phyloP scores from a whole-genome alignment of 1,140 invertebrate species.

The Trichonephila inaurata region DNA sequence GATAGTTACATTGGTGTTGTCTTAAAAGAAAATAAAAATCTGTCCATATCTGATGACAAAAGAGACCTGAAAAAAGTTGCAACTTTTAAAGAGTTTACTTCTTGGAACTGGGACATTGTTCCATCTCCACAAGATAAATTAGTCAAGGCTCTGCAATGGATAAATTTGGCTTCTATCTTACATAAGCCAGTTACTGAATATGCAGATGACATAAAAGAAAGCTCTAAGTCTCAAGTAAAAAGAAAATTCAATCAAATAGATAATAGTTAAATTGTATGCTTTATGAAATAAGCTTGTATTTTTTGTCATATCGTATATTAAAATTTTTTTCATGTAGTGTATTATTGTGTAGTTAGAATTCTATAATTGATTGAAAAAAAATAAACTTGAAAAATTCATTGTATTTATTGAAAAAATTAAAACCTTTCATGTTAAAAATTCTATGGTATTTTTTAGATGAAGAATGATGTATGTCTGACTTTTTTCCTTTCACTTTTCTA shows the following conservation, averaged over 20 bases:
- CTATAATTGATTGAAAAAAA: too few species aligned
- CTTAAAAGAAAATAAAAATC: slow-evolving; percentile 85
- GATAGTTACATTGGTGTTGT: slow-evolving; percentile 86
- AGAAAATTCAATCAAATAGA: slow-evolving; percentile 19
- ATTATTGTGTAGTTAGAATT: too few species aligned
- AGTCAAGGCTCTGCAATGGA: slow-evolving; percentile 86
- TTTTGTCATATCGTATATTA: too few species aligned
- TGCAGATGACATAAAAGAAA: neutral
- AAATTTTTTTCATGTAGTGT: too few species aligned
- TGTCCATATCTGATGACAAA: slow-evolving; percentile 25
- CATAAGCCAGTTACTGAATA: slow-evolving; percentile 63
- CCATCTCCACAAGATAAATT: slow-evolving; percentile 87
- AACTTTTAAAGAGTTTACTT: slow-evolving; percentile 85
- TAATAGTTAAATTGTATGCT: neutral
- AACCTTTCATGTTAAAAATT: too few species aligned
- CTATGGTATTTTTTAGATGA: too few species aligned
- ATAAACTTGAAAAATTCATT: too few species aligned
- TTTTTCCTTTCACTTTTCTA: too few species aligned
- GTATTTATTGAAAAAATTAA: too few species aligned
- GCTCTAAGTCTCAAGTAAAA: neutral
- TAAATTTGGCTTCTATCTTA: slow-evolving; percentile 88
- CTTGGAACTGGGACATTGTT: slow-evolving; percentile 90
- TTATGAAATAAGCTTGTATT: too few species aligned
- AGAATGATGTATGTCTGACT: too few species aligned
- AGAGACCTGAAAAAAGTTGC: slow-evolving; percentile 81